Base-by-base conservation (phyloP, 2,888 invertebrate species). In the Fissipunctia ypsillon region DNA sequence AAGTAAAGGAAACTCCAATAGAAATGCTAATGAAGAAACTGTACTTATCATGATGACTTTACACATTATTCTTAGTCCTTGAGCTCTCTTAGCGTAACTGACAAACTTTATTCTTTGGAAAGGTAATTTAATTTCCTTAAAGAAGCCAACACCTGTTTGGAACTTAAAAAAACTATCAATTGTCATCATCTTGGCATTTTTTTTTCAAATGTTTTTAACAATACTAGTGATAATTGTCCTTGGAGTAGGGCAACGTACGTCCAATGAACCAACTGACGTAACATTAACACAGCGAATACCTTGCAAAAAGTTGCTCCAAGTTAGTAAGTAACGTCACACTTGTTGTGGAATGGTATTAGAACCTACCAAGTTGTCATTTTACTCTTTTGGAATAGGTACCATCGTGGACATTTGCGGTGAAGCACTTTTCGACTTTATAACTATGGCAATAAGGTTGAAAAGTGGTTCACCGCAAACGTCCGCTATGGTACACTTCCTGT, bases 181-280 rank as follows among this genome's bases (percentile, higher is more conserved):
- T 70, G 70, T 45, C 63, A 70, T 28, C n/a, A 41, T 38, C 12
- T 54, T 41, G 14, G 14, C 54, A 41, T 48, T 41, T 22, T 38
- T 50, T 31, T 54, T 12, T n/a, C 0, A 61, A 52, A 19, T 70
- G 45, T 28, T n/a, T 45, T 59, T n/a, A 1, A 75, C n/a, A 50
- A 50, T 50, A 16, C 16, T 0, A 2, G 12, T 61, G 69, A n/a
- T 69, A 76, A 76, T 61, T 76, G 54, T 54, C 48, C 60, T 61
- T 54, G 22, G 5, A 22, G 16, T 48, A n/a, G 28, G 38, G 54
- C 48, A 66, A 28, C 6, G 14, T 14, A 22, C 19, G 25, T 54
- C 22, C 54, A 54, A 76, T 3, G 25, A 56, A 38, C 14, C 54
- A 31, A 54, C 45, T 75, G 54, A 75, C 31, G 41, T 75, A 60